Evolutionary conservation across 2,113 vertebrate genomes (phyloP), one percentile per base, ranked within the genome.

Genomic region (Scatophagus argus): DNA sequence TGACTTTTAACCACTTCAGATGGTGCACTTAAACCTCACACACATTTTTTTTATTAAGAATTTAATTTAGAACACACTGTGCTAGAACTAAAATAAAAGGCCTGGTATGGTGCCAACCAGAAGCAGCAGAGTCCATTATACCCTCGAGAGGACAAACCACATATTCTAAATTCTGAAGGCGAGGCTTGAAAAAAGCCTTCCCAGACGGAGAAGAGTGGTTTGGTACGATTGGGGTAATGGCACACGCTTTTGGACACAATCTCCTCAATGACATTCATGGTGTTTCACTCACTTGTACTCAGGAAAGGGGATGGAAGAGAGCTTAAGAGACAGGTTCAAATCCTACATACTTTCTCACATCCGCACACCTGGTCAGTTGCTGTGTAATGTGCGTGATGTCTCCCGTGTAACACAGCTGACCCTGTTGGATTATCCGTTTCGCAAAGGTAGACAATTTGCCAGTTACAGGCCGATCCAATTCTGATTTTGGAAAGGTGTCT

Each of bases 1-100:
- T 55, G 64, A 72, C 77, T 61, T 59, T 68, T 36, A 41, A 54
- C 58, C 39, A 56, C 47, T 44, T 79, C 64, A 69, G 25, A 69
- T 59, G 59, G 43, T 21, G 46, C 36, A 64, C 38, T 63, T 39
- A 55, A 6, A 49, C 47, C 38, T 44, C 10, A 55, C 36, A 54
- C 25, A 62, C 7, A 55, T 8, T 55, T 59, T 63, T n/a, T 62
- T 56, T 63, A 58, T 47, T 19, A 23, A n/a, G 21, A 2, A 2
- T 66, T 79, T 46, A 0, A 47, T 14, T 67, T 36, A 39, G 3
- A 32, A 23, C 49, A 12, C 29, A 36, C 34, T 34, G 23, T 51
- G 39, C 12, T 8, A 12, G 2, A 9, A 16, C 38, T 46, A 32
- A 75, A 75, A 70, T 41, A 67, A 51, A 77, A 55, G 23, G 41